Evolutionary conservation across 1,140 invertebrate species (phyloP), one percentile per base, ranked within the genome.

Genomic region (Acromyrmex echinatior): DNA sequence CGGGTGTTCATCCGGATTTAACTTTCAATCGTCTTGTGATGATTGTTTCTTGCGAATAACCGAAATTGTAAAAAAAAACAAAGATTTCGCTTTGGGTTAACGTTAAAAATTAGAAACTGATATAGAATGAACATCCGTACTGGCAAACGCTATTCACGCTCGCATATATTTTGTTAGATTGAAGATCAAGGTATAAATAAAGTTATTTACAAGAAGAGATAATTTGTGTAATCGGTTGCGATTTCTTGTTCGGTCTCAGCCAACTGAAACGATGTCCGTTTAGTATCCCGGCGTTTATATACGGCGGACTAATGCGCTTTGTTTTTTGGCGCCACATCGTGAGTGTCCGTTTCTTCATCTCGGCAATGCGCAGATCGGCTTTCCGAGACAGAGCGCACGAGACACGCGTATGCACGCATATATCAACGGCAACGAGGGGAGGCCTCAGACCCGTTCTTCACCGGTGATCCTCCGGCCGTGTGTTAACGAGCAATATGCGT

Each of bases 401-500:
- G 62, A 78, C 60, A 68, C 81, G 73, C 86, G 81, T 53, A 66
- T 60, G 60, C 68, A 56, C 71, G 63, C 70, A 68, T 76, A 85
- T 87, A 87, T 87, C 86, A 87, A 56, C 28, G 56, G 73, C 74
- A 88, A 86, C 82, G 82, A 88, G 84, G 87, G 84, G 84, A 86
- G 66, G 56, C 68, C 66, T 35, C 56, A 51, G 74, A 63, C 87
- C 74, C 87, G 87, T 88, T 88, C 87, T 86, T 86, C 87, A 79
- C 53, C 87, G 76, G 84, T 79, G 86, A 87, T 87, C 87, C 87
- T 86, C 66, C 87, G 85, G 68, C 85, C 84, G 85, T 87, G 87
- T 79, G 86, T 88, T 88, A 87, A 88, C 87, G 87, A 88, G 87
- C 87, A 77, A 88, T 87, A 82, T 81, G 86, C 87, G 87, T 88